Percentiles rank a stretch among this genome's conserved stretches.
These are phyloP conservation scores for Urocyon cinereoargenteus DNA, from an alignment of 2,797 vertebrate genomes.

Conservation along the genomic window DNA sequence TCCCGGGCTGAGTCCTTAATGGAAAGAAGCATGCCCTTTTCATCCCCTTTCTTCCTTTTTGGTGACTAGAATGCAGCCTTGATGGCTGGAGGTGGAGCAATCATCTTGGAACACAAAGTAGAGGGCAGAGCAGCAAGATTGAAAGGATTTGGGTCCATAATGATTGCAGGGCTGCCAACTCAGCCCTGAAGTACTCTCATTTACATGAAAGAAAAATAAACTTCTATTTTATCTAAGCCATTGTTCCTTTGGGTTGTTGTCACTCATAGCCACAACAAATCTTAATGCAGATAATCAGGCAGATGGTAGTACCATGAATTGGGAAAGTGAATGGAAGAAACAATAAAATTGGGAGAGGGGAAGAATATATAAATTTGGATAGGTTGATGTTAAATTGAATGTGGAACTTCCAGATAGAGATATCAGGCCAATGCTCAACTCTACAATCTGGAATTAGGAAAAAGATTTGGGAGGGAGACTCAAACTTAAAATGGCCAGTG, in stretches of 20 bases:
- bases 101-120: neutral
- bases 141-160: neutral
- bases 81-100: neutral
- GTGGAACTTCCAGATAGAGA: neutral
- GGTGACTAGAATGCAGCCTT: neutral
- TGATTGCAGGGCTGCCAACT: neutral
- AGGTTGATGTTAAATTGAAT: neutral
- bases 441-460: neutral
- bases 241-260: constrained; percentile 31
- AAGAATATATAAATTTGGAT: neutral
- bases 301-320: neutral
- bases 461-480: neutral
- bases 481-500: neutral
- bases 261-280: neutral
- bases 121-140: neutral
- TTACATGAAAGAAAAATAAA: neutral
- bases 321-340: constrained; percentile 17
- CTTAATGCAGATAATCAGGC: constrained; percentile 36
- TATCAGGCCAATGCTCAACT: neutral
- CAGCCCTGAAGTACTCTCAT: constrained; percentile 14
- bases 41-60: neutral
- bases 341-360: neutral
- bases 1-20: neutral
- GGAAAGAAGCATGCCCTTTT: neutral
- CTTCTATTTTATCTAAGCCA: constrained; percentile 33